These are phyloP conservation scores for Zenarchopterus dispar DNA, from an alignment of 2,797 vertebrate species.

Conservation along the genomic window DNA sequence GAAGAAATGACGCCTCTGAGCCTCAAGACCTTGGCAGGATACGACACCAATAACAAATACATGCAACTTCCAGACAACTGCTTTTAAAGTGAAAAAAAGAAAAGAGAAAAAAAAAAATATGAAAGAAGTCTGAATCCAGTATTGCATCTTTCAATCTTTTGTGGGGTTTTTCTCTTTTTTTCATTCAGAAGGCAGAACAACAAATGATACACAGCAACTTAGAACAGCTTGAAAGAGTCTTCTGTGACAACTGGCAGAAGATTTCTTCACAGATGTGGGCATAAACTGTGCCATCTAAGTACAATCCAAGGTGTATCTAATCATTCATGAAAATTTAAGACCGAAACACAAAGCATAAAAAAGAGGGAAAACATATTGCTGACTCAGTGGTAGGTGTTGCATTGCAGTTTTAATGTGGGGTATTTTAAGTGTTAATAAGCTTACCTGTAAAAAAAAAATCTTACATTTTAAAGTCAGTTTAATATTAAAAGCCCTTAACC, in stretches of 20 bases:
- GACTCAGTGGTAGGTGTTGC: neutral
- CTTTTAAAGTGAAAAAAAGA: neutral
- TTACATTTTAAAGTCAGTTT: neutral
- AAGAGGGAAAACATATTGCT: neutral
- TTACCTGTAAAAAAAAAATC: neutral
- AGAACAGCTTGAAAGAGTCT: neutral
- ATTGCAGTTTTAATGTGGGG: neutral
- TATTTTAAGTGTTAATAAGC: neutral
- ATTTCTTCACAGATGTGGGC: slow-evolving; percentile 6
- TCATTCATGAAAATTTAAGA: neutral
- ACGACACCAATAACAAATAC: neutral
- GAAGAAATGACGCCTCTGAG: slow-evolving; percentile 2
- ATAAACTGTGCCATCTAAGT: neutral
- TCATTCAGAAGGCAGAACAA: neutral
- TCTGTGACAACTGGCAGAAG: neutral
- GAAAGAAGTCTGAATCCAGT: slow-evolving; percentile 1
- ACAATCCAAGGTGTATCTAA: neutral
- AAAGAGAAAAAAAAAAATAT: too few species aligned
- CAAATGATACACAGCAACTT: slow-evolving; percentile 2
- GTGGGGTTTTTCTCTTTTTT: neutral
- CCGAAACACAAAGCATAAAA: neutral
- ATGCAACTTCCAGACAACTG: neutral
- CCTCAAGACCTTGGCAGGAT: neutral
- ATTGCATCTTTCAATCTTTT: neutral
- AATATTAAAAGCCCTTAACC: neutral